Percentiles rank a stretch among this genome's conserved stretches.
Conservation (phyloP, 2,888 invertebrate genomes). For the Meliscaeva auricollis region DNA sequence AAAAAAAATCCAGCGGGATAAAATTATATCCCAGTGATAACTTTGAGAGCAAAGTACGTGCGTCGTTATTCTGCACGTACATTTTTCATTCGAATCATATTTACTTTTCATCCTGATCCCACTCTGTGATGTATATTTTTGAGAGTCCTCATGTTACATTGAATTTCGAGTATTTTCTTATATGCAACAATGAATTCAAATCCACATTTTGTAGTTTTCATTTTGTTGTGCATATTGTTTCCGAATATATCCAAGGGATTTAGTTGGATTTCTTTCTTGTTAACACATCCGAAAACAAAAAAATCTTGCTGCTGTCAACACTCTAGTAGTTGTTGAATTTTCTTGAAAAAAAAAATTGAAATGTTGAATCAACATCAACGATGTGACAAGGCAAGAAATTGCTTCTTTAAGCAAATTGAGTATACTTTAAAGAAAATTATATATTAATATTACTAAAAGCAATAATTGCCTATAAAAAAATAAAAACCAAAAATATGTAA, state of each 20-base stretch:
- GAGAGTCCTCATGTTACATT: neutral
- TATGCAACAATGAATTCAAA: constrained; percentile 32
- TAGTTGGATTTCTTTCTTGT: constrained; percentile 25
- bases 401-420: constrained; percentile 9
- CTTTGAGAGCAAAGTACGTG: too few species aligned
- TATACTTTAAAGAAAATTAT: neutral
- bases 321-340: constrained; percentile 21
- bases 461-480: neutral
- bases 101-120: neutral
- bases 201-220: constrained; percentile 6
- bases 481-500: neutral
- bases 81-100: neutral
- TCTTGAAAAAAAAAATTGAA: constrained; percentile 8
- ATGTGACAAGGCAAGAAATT: constrained; percentile 10
- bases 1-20: too few species aligned
- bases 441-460: constrained; percentile 41
- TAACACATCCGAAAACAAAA: neutral
- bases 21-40: too few species aligned
- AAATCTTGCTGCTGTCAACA: constrained; percentile 1
- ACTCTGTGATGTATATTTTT: neutral
- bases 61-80: neutral
- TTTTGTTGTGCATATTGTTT: constrained; percentile 5
- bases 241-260: constrained; percentile 18
- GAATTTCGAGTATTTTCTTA: neutral
- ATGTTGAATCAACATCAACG: constrained; percentile 22